These are phyloP conservation scores for Orestias chungarensis DNA, from an alignment of 2,797 vertebrate genomes.

Conservation along the genomic window DNA sequence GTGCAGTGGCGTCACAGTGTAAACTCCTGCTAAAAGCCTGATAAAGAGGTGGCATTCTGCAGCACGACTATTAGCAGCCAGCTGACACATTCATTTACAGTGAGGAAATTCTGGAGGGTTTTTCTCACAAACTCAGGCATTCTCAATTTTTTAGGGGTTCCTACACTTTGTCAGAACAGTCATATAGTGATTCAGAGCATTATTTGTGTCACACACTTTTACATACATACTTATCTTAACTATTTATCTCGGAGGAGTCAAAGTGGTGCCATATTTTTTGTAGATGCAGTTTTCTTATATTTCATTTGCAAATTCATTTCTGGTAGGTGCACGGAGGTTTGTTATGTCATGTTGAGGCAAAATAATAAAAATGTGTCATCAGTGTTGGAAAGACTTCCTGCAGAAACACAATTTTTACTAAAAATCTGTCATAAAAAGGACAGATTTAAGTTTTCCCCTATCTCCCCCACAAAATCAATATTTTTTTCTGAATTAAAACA, in stretches of 20 bases:
- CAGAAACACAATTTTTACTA: not conserved
- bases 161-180: conserved; percentile 1
- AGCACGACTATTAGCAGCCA: conserved; percentile 66
- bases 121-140: conserved; percentile 29
- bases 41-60: conserved; percentile 72
- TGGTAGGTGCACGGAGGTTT: not conserved
- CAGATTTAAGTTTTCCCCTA: not conserved
- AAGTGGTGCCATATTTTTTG: not conserved
- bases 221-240: too few relatives aligned
- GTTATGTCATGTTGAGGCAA: conserved; percentile 2
- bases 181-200: conserved; percentile 10
- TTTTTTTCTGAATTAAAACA: not conserved
- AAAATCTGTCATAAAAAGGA: not conserved
- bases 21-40: conserved; percentile 73
- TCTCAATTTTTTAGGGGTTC: conserved; percentile 29
- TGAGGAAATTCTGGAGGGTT: conserved; percentile 55
- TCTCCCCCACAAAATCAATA: not conserved
- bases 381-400: not conserved
- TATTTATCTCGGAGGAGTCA: not conserved
- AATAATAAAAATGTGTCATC: not conserved
- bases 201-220: conserved; percentile 14
- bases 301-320: not conserved
- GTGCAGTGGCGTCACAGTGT: conserved; percentile 65
- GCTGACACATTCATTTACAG: conserved; percentile 62
- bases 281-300: not conserved